Evolutionary conservation across 2,797 vertebrate species (phyloP), one percentile per base, ranked within the genome.

Genomic region (Decapterus maruadsi): DNA sequence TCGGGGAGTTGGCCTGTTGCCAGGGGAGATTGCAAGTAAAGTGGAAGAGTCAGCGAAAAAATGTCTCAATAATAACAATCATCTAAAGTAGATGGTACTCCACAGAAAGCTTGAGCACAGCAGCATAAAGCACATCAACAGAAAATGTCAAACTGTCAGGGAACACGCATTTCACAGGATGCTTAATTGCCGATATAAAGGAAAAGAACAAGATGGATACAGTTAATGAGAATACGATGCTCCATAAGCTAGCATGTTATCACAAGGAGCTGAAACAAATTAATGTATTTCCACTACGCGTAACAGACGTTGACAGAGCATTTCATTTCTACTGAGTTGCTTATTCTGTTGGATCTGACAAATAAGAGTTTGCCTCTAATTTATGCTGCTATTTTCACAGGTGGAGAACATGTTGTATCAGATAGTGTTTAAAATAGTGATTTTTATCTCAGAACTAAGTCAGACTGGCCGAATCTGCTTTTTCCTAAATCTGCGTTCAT

Each of bases 41-140:
- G 76, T 58, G 53, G 66, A 85, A n/a, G 66, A 89, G 76, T 90
- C 86, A 89, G 89, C 82, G 77, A 72, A 90, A 87, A 90, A 82
- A 26, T 16, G 8, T 40, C 80, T 85, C 16, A 16, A 80, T 90
- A 80, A 82, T 60, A 86, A 85, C 65, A 78, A 82, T 87, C 65
- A 90, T 83, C 70, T 70, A 72, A 90, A 90, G 88, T 82, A 82
- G 78, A 90, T 75, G 79, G 74, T 51, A 54, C 53, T 74, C 48
- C 59, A 46, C 53, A 75, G 82, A 78, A 75, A 59, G 78, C 58
- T 61, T n/a, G 65, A 86, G 64, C 26, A 4, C n/a, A n/a, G n/a
- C 26, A 26, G 53, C 64, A 76, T 71, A 81, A 87, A 84, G 53
- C 46, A 70, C 72, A 78, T 75, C 8, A 26, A 85, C 82, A 60